These are phyloP conservation scores for Phrynocephalus guinanensis DNA, from an alignment of 2,797 vertebrate species.

Conservation along the genomic window DNA sequence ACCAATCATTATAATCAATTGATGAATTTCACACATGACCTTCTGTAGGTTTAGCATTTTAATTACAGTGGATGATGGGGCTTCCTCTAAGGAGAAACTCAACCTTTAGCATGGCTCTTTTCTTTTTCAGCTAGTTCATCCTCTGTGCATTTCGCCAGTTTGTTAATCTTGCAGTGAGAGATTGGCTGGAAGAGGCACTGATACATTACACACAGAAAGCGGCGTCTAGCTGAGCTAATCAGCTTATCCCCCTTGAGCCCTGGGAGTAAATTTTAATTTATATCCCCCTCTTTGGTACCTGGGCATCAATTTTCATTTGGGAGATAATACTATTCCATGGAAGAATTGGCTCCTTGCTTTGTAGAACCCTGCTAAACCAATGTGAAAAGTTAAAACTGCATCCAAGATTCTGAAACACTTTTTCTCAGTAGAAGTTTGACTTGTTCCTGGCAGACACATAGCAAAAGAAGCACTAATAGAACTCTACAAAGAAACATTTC, in stretches of 20 bases:
- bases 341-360: conserved; percentile 20
- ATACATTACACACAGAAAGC: conserved; percentile 20
- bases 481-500: neutral
- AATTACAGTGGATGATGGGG: conserved; percentile 7
- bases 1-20: conserved; percentile 3
- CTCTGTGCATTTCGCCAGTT: conserved; percentile 19
- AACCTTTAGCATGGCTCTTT: conserved; percentile 18
- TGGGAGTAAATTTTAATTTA: conserved; percentile 36
- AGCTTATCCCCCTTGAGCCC: conserved; percentile 25
- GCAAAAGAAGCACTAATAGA: conserved; percentile 12
- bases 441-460: conserved; percentile 8
- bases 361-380: neutral
- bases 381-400: conserved; percentile 5
- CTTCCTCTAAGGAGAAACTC: conserved; percentile 19
- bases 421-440: conserved; percentile 4
- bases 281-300: neutral
- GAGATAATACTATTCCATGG: neutral
- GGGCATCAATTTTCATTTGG: conserved; percentile 18
- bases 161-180: conserved; percentile 29
- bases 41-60: conserved; percentile 18
- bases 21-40: conserved; percentile 3
- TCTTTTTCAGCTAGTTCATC: conserved; percentile 20
- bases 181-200: conserved; percentile 22
- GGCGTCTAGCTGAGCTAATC: conserved; percentile 24
- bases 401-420: neutral